phyloP scores from a whole-genome alignment of 53 echinoderm and acorn worm species.

The Echinarachnius parma region DNA sequence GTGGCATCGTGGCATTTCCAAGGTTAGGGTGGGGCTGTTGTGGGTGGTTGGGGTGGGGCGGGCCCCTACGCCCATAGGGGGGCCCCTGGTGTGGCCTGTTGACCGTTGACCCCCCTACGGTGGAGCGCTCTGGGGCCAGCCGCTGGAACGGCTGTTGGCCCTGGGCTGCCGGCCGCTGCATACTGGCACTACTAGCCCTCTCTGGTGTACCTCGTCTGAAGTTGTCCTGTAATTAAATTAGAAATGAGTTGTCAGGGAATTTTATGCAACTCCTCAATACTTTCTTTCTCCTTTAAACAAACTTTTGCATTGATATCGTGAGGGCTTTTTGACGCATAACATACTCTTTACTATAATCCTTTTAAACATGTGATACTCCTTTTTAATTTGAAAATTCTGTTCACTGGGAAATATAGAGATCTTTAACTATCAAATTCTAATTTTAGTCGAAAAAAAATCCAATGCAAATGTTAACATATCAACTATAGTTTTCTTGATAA shows the following conservation, averaged over 20 bases:
- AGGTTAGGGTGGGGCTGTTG: constrained; percentile 8
- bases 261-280: neutral
- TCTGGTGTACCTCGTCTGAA: constrained; percentile 65
- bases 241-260: too few relatives aligned
- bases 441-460: too few relatives aligned
- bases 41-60: constrained; percentile 21
- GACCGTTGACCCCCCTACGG: constrained; percentile 30
- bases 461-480: too few relatives aligned
- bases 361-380: too few relatives aligned
- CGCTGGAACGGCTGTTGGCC: constrained; percentile 85
- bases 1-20: constrained; percentile 42
- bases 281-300: too few relatives aligned
- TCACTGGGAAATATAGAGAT: too few relatives aligned
- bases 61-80: constrained; percentile 29
- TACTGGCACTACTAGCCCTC: constrained; percentile 47
- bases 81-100: constrained; percentile 37
- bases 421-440: too few relatives aligned
- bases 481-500: too few relatives aligned
- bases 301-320: too few relatives aligned
- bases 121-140: constrained; percentile 66
- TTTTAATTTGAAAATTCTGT: too few relatives aligned
- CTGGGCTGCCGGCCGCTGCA: constrained; percentile 38
- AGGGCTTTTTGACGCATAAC: too few relatives aligned
- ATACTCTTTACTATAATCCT: too few relatives aligned
- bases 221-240: constrained; percentile 28